phyloP scores from a whole-genome alignment of 2,113 vertebrate species.

The Heterotis niloticus region DNA sequence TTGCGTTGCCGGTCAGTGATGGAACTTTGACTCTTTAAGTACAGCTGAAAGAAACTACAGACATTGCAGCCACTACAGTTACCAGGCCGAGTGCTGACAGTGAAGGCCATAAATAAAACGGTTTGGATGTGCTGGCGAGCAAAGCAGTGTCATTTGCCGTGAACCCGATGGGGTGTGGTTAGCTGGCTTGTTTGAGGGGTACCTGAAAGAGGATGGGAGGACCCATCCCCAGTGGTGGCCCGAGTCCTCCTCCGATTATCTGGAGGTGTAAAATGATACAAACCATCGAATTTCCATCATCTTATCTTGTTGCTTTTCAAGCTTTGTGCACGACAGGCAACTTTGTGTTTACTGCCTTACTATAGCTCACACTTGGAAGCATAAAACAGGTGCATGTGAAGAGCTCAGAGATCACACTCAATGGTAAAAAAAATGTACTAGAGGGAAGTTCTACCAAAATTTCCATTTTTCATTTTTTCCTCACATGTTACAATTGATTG shows the following conservation, averaged over 20 bases:
- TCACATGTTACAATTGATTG: too few relatives aligned
- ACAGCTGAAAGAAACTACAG: conserved; percentile 16
- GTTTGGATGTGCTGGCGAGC: not conserved
- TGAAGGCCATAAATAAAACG: not conserved
- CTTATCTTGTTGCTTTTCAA: too few relatives aligned
- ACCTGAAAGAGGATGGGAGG: conserved; percentile 25
- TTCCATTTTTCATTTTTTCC: too few relatives aligned
- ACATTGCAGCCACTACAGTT: not conserved
- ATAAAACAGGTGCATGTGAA: not conserved
- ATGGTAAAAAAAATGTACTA: too few relatives aligned
- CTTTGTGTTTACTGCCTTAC: not conserved
- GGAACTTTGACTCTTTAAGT: not conserved
- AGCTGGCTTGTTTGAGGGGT: not conserved
- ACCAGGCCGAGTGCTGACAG: not conserved
- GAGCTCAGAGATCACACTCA: not conserved
- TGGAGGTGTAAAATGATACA: conserved; percentile 29
- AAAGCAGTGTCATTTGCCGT: conserved; percentile 21
- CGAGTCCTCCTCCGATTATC: conserved; percentile 22
- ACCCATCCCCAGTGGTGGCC: conserved; percentile 3
- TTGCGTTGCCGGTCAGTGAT: too few relatives aligned
- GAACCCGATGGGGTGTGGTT: not conserved
- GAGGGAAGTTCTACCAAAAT: too few relatives aligned
- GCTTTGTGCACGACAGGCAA: not conserved
- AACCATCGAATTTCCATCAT: not conserved
- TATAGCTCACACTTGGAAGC: not conserved